Conservation (phyloP, 1,140 invertebrate species). For the Hestina assimilis region DNA sequence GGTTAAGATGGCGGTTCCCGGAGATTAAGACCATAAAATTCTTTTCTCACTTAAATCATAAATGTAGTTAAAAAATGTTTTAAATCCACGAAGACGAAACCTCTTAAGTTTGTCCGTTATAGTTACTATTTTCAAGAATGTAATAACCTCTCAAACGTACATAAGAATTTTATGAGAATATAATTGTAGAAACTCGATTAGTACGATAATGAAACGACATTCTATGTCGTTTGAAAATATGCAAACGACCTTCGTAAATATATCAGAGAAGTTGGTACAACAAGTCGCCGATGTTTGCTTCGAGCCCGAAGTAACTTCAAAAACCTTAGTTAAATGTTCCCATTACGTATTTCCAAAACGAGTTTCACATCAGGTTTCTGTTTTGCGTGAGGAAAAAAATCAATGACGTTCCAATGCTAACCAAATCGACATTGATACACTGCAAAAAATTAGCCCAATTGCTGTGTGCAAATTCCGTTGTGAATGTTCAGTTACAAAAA, state of each 20-base stretch:
- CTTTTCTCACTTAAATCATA: no score
- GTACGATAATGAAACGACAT: constrained; percentile 20
- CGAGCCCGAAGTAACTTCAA: background rate
- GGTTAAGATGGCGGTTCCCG: no score
- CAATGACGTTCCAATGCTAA: background rate
- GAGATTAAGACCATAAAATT: no score
- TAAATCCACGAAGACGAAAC: no score
- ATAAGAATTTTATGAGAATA: background rate
- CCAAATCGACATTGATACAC: constrained; percentile 5
- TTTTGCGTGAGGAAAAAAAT: no score
- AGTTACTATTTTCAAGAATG: background rate
- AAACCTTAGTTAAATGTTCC: background rate
- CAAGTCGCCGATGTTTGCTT: background rate
- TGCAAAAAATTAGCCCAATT: constrained; percentile 8
- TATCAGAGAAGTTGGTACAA: constrained; percentile 5
- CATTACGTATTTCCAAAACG: background rate
- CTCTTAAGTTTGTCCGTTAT: no score
- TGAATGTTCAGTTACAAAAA: constrained; percentile 2
- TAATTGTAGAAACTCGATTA: constrained; percentile 12
- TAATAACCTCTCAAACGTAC: background rate
- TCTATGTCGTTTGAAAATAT: constrained; percentile 23
- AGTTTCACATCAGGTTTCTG: background rate
- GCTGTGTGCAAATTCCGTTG: constrained; percentile 4
- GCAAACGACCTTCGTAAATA: constrained; percentile 23
- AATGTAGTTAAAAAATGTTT: no score